Conservation (phyloP, 2,797 vertebrate species). For the Echiichthys vipera region DNA sequence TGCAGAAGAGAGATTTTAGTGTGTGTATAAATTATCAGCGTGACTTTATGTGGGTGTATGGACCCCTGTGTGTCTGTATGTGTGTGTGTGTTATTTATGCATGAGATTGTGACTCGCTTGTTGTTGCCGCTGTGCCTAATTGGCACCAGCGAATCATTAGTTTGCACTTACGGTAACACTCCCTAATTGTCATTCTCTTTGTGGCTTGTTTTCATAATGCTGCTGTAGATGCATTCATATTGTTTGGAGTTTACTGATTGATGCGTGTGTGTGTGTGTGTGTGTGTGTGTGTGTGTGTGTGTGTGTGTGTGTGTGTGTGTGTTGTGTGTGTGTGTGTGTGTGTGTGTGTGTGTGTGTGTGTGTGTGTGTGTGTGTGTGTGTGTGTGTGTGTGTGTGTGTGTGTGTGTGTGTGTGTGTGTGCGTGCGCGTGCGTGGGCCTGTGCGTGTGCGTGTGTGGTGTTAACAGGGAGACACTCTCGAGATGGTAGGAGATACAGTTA, state of each 20-base stretch:
- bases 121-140: slow-evolving; percentile 68
- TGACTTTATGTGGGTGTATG: slow-evolving; percentile 12
- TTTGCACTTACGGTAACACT: slow-evolving; percentile 65
- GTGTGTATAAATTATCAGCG: background rate
- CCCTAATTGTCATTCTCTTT: slow-evolving; percentile 75
- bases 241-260: slow-evolving; percentile 53
- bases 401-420: slow-evolving; percentile 17
- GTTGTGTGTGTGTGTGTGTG: background rate
- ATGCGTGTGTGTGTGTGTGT: slow-evolving; percentile 21
- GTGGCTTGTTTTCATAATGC: slow-evolving; percentile 66
- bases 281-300: slow-evolving; percentile 30
- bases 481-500: slow-evolving; percentile 91
- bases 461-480: slow-evolving; percentile 91
- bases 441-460: slow-evolving; percentile 38
- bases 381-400: slow-evolving; percentile 32
- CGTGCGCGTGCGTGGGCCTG: slow-evolving; percentile 12
- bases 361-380: slow-evolving; percentile 22
- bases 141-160: slow-evolving; percentile 77
- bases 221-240: slow-evolving; percentile 50
- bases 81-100: slow-evolving; percentile 59
- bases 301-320: slow-evolving; percentile 26
- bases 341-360: slow-evolving; percentile 42
- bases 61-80: slow-evolving; percentile 6
- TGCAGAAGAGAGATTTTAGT: slow-evolving; percentile 1
- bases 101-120: slow-evolving; percentile 54